These are phyloP conservation scores for Ciconia stormi DNA, from an alignment of 2,113 vertebrate genomes.

Conservation along the genomic window DNA sequence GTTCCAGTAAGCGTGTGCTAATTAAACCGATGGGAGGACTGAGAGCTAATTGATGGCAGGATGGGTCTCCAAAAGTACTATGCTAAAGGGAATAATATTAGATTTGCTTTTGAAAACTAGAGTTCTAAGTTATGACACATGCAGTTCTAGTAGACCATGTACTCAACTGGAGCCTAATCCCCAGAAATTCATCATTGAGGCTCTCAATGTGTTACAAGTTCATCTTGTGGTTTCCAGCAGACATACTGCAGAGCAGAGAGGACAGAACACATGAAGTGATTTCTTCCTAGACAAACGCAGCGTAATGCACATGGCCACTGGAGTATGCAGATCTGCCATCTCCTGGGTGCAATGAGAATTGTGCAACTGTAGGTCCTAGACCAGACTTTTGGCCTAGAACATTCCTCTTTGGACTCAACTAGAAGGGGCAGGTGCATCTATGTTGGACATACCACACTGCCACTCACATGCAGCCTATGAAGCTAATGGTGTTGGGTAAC, in stretches of 20 bases:
- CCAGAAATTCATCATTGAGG: neutral
- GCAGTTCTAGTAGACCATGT: neutral
- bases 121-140: neutral
- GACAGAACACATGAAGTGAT: neutral
- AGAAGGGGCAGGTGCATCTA: rapidly evolving
- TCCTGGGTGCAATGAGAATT: neutral
- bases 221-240: neutral
- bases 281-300: neutral
- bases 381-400: neutral
- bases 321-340: neutral
- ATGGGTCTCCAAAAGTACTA: neutral
- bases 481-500: neutral
- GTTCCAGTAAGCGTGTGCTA: neutral
- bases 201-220: neutral
- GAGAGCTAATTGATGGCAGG: slow-evolving; percentile 24
- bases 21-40: slow-evolving; percentile 43
- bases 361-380: rapidly evolving
- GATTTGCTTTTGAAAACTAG: neutral
- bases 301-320: rapidly evolving
- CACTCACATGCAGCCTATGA: neutral
- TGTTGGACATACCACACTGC: neutral
- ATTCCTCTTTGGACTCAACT: neutral
- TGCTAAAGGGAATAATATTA: neutral
- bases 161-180: neutral
- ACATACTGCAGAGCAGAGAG: neutral